Evolutionary conservation across 1,140 invertebrate genomes (phyloP).

Genomic region (Megalopta genalis): DNA sequence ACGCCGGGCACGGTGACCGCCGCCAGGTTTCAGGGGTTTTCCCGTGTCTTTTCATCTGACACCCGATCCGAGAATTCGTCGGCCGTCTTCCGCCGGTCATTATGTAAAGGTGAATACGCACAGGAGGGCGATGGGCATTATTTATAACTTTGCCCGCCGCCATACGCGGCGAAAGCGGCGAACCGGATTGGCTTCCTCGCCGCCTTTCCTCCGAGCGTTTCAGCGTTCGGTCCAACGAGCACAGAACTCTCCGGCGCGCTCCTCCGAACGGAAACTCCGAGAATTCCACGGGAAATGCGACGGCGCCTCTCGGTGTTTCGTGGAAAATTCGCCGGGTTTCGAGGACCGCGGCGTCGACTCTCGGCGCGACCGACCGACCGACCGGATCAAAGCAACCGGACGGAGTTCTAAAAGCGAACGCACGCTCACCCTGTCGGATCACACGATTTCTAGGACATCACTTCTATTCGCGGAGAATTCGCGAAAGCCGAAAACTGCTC

Average conservation of each 20-base stretch:
- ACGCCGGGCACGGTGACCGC: too few relatives aligned
- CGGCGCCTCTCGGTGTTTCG: background rate
- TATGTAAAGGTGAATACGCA: conserved; percentile 45
- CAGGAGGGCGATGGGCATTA: conserved; percentile 49
- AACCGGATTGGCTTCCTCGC: conserved; percentile 42
- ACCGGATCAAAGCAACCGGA: background rate
- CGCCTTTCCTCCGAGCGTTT: conserved; percentile 29
- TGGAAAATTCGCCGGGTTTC: background rate
- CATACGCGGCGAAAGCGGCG: conserved; percentile 46
- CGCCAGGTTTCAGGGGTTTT: conserved; percentile 15
- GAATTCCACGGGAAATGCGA: background rate
- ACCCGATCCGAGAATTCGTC: conserved; percentile 45
- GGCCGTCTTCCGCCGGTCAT: conserved; percentile 29
- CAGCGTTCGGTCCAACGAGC: background rate
- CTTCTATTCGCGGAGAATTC: too few relatives aligned
- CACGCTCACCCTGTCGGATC: too few relatives aligned
- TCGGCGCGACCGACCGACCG: too few relatives aligned
- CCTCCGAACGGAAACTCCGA: background rate
- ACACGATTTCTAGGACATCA: too few relatives aligned
- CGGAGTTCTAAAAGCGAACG: too few relatives aligned
- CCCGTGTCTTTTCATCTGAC: conserved; percentile 23
- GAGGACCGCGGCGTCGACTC: background rate
- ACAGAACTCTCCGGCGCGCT: background rate
- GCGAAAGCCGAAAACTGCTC: too few relatives aligned
- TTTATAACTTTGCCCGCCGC: conserved; percentile 51